These are phyloP conservation scores for Drosophila kanapiae DNA, from an alignment of 1,140 invertebrate genomes.

Conservation along the genomic window DNA sequence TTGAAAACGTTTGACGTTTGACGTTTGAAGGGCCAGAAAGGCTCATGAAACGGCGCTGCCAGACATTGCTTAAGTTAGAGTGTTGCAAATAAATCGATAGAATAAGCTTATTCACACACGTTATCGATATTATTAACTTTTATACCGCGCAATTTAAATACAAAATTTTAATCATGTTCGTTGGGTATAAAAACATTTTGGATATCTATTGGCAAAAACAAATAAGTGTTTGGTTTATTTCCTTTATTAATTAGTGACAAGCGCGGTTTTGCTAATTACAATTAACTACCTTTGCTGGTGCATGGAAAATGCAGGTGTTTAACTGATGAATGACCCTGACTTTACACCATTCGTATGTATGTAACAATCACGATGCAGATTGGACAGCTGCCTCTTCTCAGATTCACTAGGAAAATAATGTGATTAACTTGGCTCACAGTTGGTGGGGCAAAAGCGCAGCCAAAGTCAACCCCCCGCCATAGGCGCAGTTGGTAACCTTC, in stretches of 20 bases:
- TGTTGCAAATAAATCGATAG: neutral
- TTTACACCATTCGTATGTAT: conserved; percentile 28
- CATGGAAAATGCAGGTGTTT: conserved; percentile 59
- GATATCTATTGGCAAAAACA: neutral
- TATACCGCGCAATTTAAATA: conserved; percentile 13
- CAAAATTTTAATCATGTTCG: neutral
- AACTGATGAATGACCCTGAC: conserved; percentile 57
- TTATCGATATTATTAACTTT: neutral
- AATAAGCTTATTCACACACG: too few species aligned
- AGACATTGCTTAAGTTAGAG: too few species aligned
- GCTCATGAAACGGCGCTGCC: too few species aligned
- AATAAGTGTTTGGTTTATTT: neutral
- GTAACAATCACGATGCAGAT: conserved; percentile 47
- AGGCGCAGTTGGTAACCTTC: conserved; percentile 23
- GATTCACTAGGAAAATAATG: conserved; percentile 34
- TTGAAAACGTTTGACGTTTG: too few species aligned
- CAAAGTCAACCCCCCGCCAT: conserved; percentile 1
- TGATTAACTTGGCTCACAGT: conserved; percentile 25
- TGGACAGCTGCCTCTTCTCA: conserved; percentile 37
- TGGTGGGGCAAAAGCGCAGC: conserved; percentile 1
- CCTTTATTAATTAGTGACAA: conserved; percentile 33
- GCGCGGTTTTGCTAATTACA: conserved; percentile 27
- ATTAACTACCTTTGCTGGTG: neutral
- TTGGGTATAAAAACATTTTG: neutral
- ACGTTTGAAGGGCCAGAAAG: too few species aligned